Base-by-base conservation (phyloP, 2,888 invertebrate species). In the Dasysyrphus albostriatus region DNA sequence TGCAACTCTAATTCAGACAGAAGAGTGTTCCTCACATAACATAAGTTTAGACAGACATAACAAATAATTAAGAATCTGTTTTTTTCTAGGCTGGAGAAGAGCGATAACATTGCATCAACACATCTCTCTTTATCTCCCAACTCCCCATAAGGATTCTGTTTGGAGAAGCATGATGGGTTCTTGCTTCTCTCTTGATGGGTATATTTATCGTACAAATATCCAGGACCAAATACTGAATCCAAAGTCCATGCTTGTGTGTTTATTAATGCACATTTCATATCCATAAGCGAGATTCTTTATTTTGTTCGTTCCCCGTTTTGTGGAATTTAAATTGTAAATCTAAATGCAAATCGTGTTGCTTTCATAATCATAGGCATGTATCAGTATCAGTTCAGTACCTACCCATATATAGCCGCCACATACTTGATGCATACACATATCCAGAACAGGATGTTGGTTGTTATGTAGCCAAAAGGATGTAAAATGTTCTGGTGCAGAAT, bases 381-480 rank as follows among this genome's bases (percentile, higher is more conserved):
- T 29, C 58, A 58, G 56, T 34, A 56, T 24, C 7, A 19, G 0
- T n/a, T n/a, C 10, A 6, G 7, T 19, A 19, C 8, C 8, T 9
- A 9, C 16, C 19, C 44, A 16, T 1, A 24, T 19, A 49, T 49
- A 5, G 9, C 44, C 14, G 12, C 42, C 14, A 39, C 10, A 24
- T 24, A 24, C 24, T 24, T 24, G 4, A 2, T 39, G 42, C 29
- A 29, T 14, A 51, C 29, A 7, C 8, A 7, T 51, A 29, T 1
- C 3, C 63, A 76, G 56, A 74, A 59, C 77, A 87, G 87, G 83
- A 87, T 79, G 78, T 56, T 87, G 78, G 78, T 79, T 87, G 83
- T 87, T 83, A 65, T 83, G 78, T 83, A 87, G 83, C 87, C 83
- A 87, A 87, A 72, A 79, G 87, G 87, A 87, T 87, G 83, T 87